phyloP scores from a whole-genome alignment of 2,797 vertebrate genomes.

The Pantherophis vulpinus region DNA sequence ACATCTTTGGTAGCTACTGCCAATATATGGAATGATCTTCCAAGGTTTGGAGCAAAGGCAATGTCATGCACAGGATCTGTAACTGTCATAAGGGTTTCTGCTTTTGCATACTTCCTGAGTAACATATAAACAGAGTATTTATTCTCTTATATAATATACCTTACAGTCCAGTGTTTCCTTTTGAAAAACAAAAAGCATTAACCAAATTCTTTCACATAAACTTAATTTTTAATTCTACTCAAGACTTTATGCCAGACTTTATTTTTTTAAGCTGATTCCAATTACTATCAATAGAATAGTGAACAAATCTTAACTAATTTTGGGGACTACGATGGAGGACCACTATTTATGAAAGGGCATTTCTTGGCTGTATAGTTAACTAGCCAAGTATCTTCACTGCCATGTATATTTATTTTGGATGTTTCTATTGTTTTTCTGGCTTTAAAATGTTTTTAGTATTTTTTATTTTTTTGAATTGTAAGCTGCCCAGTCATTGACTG shows the following conservation, averaged over 20 bases:
- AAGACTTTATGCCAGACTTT: background rate
- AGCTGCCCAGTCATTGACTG: background rate
- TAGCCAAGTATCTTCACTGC: background rate
- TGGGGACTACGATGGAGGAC: background rate
- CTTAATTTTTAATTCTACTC: background rate
- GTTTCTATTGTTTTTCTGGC: background rate
- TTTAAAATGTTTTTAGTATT: background rate
- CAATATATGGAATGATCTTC: constrained; percentile 93
- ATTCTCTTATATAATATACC: background rate
- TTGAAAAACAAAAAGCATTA: background rate
- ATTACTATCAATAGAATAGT: background rate
- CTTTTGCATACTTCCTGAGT: constrained; percentile 91
- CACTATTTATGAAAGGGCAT: background rate
- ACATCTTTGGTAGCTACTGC: constrained; percentile 98
- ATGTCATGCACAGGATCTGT: constrained; percentile 96
- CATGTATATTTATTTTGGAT: background rate
- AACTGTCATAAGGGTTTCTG: constrained; percentile 93
- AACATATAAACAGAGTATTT: constrained; percentile 3
- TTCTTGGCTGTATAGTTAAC: background rate
- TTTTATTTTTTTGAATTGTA: background rate
- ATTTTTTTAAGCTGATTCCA: background rate
- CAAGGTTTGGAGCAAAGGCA: constrained; percentile 94
- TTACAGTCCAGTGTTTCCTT: background rate
- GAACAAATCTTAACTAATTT: background rate
- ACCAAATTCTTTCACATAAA: background rate